Percentiles rank a stretch among this genome's conserved stretches.
Conservation (phyloP, 2,797 vertebrate species). For the Falco cherrug region DNA sequence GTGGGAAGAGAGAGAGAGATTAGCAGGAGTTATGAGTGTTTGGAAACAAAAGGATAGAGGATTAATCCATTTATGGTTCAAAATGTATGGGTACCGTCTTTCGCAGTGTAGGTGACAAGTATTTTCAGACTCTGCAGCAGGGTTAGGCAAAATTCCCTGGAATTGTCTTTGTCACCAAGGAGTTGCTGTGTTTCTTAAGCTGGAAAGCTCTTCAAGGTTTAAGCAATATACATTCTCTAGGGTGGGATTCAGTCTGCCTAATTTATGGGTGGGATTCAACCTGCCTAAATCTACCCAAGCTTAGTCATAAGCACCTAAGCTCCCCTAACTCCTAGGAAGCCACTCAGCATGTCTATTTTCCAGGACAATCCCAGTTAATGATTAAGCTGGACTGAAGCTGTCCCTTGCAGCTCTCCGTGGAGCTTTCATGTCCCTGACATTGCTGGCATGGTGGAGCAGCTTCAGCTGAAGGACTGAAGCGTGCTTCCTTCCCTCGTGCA, state of each 20-base stretch:
- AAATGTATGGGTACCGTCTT: neutral
- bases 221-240: neutral
- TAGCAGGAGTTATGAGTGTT: neutral
- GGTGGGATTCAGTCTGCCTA: neutral
- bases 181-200: neutral
- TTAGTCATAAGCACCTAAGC: neutral
- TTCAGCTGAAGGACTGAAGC: neutral
- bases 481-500: neutral
- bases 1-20: neutral
- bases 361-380: neutral
- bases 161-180: neutral
- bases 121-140: neutral
- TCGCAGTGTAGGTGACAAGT: neutral
- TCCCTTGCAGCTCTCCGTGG: neutral
- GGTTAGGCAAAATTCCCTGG: neutral
- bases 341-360: neutral
- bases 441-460: accelerated
- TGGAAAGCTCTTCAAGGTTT: neutral
- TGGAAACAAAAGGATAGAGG: neutral
- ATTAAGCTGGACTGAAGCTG: neutral
- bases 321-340: neutral
- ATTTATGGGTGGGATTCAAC: neutral
- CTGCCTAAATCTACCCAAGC: neutral
- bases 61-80: neutral
- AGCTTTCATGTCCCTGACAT: neutral